phyloP scores from a whole-genome alignment of 2,797 vertebrate genomes.

The Manis pentadactyla region DNA sequence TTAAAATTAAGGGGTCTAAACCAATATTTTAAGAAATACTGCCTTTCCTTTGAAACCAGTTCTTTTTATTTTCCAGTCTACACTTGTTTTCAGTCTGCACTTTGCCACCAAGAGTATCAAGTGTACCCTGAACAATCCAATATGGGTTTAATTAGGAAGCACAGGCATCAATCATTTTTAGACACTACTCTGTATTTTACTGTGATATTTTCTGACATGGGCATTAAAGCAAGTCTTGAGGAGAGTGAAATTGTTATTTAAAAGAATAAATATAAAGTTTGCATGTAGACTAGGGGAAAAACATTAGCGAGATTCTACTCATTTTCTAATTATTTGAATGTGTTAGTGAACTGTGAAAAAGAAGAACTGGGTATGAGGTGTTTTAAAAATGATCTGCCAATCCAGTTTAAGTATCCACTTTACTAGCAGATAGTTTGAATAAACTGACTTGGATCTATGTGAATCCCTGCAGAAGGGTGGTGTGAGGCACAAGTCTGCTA shows the following conservation, averaged over 20 bases:
- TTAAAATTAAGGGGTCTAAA: not conserved
- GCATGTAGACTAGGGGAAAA: not conserved
- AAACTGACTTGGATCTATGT: not conserved
- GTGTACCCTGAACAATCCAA: not conserved
- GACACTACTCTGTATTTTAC: not conserved
- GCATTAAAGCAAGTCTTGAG: not conserved
- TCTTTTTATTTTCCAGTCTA: not conserved
- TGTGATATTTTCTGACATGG: not conserved
- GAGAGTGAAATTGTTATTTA: not conserved
- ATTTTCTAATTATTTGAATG: not conserved
- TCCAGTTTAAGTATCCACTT: not conserved
- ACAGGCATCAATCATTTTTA: not conserved
- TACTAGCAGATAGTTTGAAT: not conserved
- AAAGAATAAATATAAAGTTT: not conserved
- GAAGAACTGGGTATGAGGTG: not conserved
- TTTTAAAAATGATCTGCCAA: not conserved
- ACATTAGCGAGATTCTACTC: not conserved
- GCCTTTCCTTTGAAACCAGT: constrained; percentile 15
- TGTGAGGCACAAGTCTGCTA: not conserved
- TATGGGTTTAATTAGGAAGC: constrained; percentile 47
- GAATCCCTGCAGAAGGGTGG: no score
- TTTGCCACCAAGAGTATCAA: not conserved
- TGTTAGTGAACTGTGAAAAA: not conserved
- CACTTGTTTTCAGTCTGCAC: not conserved
- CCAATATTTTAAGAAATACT: not conserved